These are phyloP conservation scores for Brienomyrus brachyistius DNA, from an alignment of 2,113 vertebrate species.

Conservation along the genomic window DNA sequence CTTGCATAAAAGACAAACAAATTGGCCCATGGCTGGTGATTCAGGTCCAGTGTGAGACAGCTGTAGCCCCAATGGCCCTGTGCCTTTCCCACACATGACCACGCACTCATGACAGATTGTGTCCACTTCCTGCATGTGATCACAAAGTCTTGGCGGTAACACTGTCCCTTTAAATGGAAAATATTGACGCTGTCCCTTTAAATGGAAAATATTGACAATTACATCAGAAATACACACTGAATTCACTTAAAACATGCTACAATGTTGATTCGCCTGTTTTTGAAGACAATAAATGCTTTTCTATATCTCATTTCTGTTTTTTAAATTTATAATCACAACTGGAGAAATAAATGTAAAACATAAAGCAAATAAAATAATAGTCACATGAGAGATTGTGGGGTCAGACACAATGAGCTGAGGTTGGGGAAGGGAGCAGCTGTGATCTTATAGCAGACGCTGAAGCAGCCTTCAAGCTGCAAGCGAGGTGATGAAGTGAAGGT, in stretches of 20 bases:
- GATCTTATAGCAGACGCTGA: not conserved
- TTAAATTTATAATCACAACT: not conserved
- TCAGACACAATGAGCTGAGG: not conserved
- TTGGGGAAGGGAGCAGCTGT: not conserved
- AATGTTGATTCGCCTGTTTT: not conserved
- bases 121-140: not conserved
- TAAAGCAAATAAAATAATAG: not conserved
- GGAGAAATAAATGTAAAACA: not conserved
- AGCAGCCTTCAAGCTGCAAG: not conserved
- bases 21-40: constrained; percentile 17
- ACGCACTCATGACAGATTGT: not conserved
- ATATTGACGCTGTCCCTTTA: not conserved
- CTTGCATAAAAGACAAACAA: constrained; percentile 46
- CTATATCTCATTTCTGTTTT: not conserved
- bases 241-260: not conserved
- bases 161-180: not conserved
- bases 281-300: not conserved
- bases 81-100: not conserved
- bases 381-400: not conserved
- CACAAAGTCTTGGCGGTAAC: not conserved
- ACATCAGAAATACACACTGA: not conserved
- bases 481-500: no score
- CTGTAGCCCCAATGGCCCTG: not conserved
- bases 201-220: not conserved
- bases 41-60: constrained; percentile 22